Evolutionary conservation across 2,113 vertebrate species (phyloP), one percentile per base, ranked within the genome.

Genomic region (Onychostruthus taczanowskii): DNA sequence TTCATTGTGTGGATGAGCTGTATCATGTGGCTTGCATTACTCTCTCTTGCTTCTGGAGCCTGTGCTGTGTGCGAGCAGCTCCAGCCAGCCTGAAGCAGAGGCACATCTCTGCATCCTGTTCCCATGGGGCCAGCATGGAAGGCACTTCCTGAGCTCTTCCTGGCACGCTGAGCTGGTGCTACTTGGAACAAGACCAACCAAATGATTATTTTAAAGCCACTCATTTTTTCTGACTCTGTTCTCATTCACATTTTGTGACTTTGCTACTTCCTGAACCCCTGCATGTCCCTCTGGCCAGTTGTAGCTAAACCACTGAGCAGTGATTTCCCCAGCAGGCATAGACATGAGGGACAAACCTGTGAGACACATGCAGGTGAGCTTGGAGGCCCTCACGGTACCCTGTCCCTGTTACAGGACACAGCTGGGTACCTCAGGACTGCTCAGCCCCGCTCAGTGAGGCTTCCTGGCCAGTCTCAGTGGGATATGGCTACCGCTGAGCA

Each of bases 61-160:
- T 22, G 55, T 66, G 68, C 16, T 55, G 39, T 31, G 23, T 16
- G 3, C 8, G 15, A 62, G 63, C 22, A 58, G 73, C 84, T 84
- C 77, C 70, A 50, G 19, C 73, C 59, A 50, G 11, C 24, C 50
- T 23, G 67, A 11, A 15, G 59, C 64, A 47, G n/a, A 3, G 39
- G 41, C 39, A 58, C 24, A 24, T 49, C 41, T 41, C 67, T 64
- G 15, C 39, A 30, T 19, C n/a, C 35, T 28, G 0, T 4, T 27
- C 62, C 50, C 16, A 0, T 6, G 3, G 35, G 56, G 50, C 46
- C 1, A 1, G 22, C 16, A 22, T 1, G 4, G 7, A 8, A 23
- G 78, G 41, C 0, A 0, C 24, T n/a, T 9, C 58, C 33, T 5
- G 70, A 61, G 88, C 27, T 3, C 77, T 62, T 12, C 24, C 26